Percentiles rank a stretch among this genome's conserved stretches.
Evolutionary conservation across 2,113 vertebrate genomes (phyloP).

Genomic region (Pontoporia blainvillei): DNA sequence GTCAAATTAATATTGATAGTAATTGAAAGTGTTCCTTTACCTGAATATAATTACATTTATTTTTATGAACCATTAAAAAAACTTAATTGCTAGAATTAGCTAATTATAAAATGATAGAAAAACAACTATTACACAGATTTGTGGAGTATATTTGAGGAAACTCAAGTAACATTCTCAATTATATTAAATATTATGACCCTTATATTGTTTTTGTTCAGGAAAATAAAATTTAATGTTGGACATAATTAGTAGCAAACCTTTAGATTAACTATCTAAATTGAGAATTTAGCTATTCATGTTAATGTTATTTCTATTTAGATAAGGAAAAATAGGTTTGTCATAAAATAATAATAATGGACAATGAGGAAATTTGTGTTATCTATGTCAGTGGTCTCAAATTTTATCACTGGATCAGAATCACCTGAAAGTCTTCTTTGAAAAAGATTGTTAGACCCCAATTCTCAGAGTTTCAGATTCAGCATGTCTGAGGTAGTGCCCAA

Average conservation of each 20-base stretch:
- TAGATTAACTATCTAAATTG: neutral
- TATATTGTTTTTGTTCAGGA: neutral
- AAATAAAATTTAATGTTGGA: neutral
- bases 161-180: neutral
- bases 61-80: constrained; percentile 28
- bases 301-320: neutral
- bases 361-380: neutral
- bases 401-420: neutral
- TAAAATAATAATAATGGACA: neutral
- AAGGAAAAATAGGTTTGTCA: neutral
- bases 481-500: fast-evolving
- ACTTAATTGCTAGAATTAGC: neutral
- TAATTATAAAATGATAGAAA: constrained; percentile 10
- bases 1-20: neutral
- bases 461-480: neutral
- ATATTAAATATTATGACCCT: neutral
- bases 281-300: neutral
- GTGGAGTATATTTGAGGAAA: neutral
- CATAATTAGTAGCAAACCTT: neutral
- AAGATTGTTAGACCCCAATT: neutral
- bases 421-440: neutral
- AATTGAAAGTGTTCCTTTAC: neutral
- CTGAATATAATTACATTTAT: neutral
- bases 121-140: neutral
- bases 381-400: neutral